These are phyloP conservation scores for Dexiosoma caninum DNA, from an alignment of 2,888 invertebrate species.

Conservation along the genomic window DNA sequence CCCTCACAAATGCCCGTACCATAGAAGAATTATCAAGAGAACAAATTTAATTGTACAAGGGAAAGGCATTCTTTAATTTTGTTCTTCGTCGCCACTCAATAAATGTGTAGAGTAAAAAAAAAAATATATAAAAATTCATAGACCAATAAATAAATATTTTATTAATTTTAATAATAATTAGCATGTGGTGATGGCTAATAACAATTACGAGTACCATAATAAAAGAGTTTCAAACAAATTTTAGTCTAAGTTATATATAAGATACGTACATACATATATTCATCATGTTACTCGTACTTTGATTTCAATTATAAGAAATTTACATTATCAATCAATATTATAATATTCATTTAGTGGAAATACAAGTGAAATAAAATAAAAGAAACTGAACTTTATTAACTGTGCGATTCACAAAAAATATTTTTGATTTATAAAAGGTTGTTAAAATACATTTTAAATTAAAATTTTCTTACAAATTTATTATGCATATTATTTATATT, in stretches of 20 bases:
- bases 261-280: too few relatives aligned
- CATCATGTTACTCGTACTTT: background rate
- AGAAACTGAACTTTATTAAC: too few relatives aligned
- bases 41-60: slow-evolving; percentile 53
- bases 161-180: background rate
- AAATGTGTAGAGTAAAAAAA: slow-evolving; percentile 27
- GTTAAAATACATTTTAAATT: background rate
- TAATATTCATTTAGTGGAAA: background rate
- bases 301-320: background rate
- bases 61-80: background rate
- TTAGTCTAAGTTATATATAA: background rate
- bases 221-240: slow-evolving; percentile 28
- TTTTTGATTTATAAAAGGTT: background rate
- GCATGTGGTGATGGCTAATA: background rate
- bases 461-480: too few relatives aligned
- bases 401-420: background rate
- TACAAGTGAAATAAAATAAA: slow-evolving; percentile 2
- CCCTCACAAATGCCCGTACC: slow-evolving; percentile 85
- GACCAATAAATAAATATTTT: slow-evolving; percentile 15
- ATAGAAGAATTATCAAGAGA: slow-evolving; percentile 76
- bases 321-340: background rate
- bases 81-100: background rate
- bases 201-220: background rate
- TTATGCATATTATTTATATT: too few relatives aligned
- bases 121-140: background rate